Evolutionary conservation across 37 sponge, comb jelly and placozoan genomes (phyloP).

Genomic region (Spongilla lacustris): DNA sequence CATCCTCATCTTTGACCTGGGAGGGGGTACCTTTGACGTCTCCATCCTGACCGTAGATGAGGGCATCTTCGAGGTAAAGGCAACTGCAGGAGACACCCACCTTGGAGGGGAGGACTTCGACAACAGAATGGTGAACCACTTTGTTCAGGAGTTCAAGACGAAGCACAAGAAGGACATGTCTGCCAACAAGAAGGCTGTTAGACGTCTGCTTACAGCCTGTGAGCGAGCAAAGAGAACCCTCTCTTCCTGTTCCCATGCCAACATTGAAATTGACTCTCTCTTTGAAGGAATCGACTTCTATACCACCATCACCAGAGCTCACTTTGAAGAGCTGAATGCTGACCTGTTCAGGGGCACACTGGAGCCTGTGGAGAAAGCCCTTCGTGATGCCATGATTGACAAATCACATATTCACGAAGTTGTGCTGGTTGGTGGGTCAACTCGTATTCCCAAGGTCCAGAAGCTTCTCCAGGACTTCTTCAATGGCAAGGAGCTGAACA

Average conservation of each 20-base stretch:
- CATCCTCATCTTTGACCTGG: constrained; percentile 98
- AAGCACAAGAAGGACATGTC: constrained; percentile 92
- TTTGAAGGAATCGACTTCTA: constrained; percentile 95
- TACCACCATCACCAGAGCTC: constrained; percentile 93
- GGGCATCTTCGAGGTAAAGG: constrained; percentile 98
- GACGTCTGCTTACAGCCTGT: constrained; percentile 93
- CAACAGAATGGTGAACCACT: constrained; percentile 92
- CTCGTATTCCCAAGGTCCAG: constrained; percentile 99
- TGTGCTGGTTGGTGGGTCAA: constrained; percentile 98
- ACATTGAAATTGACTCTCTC: constrained; percentile 91
- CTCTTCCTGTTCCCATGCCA: constrained; percentile 89
- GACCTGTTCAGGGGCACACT: constrained; percentile 93
- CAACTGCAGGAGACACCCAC: constrained; percentile 97
- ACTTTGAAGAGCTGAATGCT: constrained; percentile 93
- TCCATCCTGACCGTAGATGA: constrained; percentile 96
- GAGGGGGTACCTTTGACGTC: constrained; percentile 98
- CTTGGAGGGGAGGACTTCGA: constrained; percentile 99
- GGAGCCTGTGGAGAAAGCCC: constrained; percentile 94
- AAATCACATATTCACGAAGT: constrained; percentile 92
- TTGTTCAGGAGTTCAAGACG: constrained; percentile 89
- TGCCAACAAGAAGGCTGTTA: constrained; percentile 79
- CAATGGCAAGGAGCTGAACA: constrained; percentile 96
- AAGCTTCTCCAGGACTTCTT: constrained; percentile 97
- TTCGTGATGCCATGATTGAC: constrained; percentile 89
- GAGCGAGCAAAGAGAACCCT: constrained; percentile 92